Base-by-base conservation (phyloP, 2,797 vertebrate genomes). In the Melanotaenia parkinsoni region DNA sequence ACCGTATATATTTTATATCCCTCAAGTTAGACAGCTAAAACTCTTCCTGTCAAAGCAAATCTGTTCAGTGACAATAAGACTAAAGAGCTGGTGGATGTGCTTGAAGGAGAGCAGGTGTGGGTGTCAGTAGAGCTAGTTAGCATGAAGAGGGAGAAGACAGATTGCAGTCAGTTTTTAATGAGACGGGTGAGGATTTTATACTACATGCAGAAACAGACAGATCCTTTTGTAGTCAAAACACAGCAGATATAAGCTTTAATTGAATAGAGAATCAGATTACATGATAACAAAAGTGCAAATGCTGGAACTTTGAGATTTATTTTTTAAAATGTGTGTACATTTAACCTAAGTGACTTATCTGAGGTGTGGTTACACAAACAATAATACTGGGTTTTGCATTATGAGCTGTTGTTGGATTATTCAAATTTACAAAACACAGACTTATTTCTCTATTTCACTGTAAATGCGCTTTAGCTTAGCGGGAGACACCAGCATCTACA, bases 141-240 rank as follows among this genome's bases (percentile, higher is more conserved):
- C 63, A 72, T 80, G 58, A 72, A 65, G 59, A 74, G 67, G 58
- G 70, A 60, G 76, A 79, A 75, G 79, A 80, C 74, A 69, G 74
- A 70, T 71, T 86, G 74, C 65, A 70, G 72, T 80, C 32, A 1
- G 60, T 73, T 67, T 81, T 76, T 82, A 87, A 86, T 91, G 75
- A 90, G 75, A 60, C 50, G 63, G 56, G 54, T 70, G 77, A 69
- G 43, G 63, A 79, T 72, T 72, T 76, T 79, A 69, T 76, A 74
- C 77, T 84, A 74, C 56, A 72, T 74, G 63, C 45, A 32, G 13
- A 73, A 82, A 81, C 81, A 74, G 72, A 47, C 30, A 28, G 33
- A 57, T 68, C 38, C 72, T 38, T 72, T 62, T 63, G 63, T 66
- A 61, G 63, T 16, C 4, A 2, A 64, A 57, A 51, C 54, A 30